These are phyloP conservation scores for Eubasilissa regina DNA, from an alignment of 1,140 invertebrate species.

Conservation along the genomic window DNA sequence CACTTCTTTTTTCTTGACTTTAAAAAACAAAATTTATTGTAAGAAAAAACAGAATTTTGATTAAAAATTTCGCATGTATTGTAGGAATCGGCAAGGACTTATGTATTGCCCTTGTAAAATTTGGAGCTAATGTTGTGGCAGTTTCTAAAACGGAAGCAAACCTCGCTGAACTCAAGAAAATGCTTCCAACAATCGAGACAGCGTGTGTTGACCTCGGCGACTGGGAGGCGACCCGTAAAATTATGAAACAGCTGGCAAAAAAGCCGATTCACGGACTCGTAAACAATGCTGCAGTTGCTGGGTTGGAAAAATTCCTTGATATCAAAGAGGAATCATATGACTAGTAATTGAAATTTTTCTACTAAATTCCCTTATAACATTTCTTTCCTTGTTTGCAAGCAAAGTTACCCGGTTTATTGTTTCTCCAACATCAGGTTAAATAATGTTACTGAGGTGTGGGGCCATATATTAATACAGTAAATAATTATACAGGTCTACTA, in stretches of 20 bases:
- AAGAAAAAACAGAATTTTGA: too few species aligned
- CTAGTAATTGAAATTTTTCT: not conserved
- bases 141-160: slow-evolving; percentile 79
- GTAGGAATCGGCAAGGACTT: slow-evolving; percentile 84
- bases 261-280: slow-evolving; percentile 83
- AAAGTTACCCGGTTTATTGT: too few species aligned
- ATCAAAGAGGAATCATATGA: slow-evolving; percentile 60
- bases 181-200: slow-evolving; percentile 77
- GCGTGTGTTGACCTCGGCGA: slow-evolving; percentile 81
- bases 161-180: slow-evolving; percentile 77
- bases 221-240: slow-evolving; percentile 82
- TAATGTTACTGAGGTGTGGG: too few species aligned
- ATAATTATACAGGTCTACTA: not conserved
- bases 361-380: too few species aligned
- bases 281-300: slow-evolving; percentile 85
- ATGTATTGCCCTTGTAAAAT: slow-evolving; percentile 76
- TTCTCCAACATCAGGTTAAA: too few species aligned
- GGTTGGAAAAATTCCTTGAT: slow-evolving; percentile 77
- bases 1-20: too few species aligned
- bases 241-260: slow-evolving; percentile 64
- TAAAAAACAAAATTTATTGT: too few species aligned
- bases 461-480: not conserved
- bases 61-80: slow-evolving; percentile 43
- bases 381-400: too few species aligned
- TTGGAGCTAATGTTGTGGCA: slow-evolving; percentile 82